A percentile compares a stretch with the other conserved stretches of the same genome.
These are phyloP conservation scores for Heliothis virescens DNA, from an alignment of 1,140 invertebrate genomes.

Conservation along the genomic window DNA sequence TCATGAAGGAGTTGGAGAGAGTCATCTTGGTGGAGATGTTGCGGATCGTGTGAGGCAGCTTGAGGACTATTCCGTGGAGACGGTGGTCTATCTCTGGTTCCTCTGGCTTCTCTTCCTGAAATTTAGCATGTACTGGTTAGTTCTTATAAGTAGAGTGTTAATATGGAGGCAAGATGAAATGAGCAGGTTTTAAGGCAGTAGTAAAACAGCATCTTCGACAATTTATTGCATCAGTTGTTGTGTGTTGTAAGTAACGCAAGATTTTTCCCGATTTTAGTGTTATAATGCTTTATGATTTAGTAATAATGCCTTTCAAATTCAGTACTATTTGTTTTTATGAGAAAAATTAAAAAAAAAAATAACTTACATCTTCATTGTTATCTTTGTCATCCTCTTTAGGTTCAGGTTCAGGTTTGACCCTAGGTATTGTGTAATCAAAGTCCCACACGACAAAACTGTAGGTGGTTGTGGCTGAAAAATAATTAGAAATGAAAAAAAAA, in stretches of 20 bases:
- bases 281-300: no score
- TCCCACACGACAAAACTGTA: slow-evolving; percentile 87
- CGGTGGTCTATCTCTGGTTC: slow-evolving; percentile 75
- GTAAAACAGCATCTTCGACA: no score
- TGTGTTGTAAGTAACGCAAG: no score
- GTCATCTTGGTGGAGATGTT: slow-evolving; percentile 97
- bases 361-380: slow-evolving; percentile 66
- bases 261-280: no score
- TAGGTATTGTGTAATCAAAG: slow-evolving; percentile 78
- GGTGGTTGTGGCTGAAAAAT: slow-evolving; percentile 89
- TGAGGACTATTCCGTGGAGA: slow-evolving; percentile 89
- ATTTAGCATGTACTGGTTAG: not conserved
- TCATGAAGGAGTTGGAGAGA: slow-evolving; percentile 95
- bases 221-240: no score
- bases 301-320: no score
- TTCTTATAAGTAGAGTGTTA: no score
- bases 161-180: no score
- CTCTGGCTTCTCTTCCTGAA: slow-evolving; percentile 73
- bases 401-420: slow-evolving; percentile 65
- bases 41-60: slow-evolving; percentile 94
- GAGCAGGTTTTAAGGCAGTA: no score
- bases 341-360: not conserved
- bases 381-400: slow-evolving; percentile 66
- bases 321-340: no score
- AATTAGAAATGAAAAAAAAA: no score